Evolutionary conservation across 53 echinoderm and acorn worm species (phyloP).

Genomic region (Apostichopus leukothele): DNA sequence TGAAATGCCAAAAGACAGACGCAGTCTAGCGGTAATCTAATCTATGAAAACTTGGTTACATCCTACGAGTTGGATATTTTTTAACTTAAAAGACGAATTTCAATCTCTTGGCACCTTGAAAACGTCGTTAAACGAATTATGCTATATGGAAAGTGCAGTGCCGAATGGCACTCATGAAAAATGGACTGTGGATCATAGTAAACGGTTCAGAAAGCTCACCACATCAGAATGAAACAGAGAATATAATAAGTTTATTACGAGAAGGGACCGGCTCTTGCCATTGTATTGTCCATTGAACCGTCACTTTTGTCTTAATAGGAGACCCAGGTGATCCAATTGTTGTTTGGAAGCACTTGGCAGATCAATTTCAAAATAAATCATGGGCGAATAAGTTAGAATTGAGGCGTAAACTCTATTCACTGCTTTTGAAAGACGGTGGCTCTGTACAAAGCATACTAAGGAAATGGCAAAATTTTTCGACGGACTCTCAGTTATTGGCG

Average conservation of each 20-base stretch:
- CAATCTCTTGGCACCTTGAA: too few species aligned
- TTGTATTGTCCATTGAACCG: neutral
- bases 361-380: slow-evolving; percentile 29
- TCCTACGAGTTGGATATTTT: too few species aligned
- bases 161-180: slow-evolving; percentile 14
- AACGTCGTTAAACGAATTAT: neutral
- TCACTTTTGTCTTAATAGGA: slow-evolving; percentile 13
- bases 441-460: neutral
- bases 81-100: too few species aligned
- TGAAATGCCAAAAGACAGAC: too few species aligned
- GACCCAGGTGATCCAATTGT: neutral
- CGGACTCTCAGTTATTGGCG: neutral
- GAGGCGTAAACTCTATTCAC: slow-evolving; percentile 8
- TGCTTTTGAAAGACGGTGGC: slow-evolving; percentile 4
- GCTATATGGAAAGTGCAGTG: neutral
- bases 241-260: neutral
- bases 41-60: too few species aligned
- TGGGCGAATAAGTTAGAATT: slow-evolving; percentile 27
- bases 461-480: neutral
- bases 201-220: neutral
- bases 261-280: slow-evolving; percentile 20
- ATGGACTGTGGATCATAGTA: neutral
- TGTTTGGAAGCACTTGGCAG: slow-evolving; percentile 13
- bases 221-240: neutral
- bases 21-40: too few species aligned